Percentiles rank a stretch among this genome's conserved stretches.
These are phyloP conservation scores for Micropoecilia bifurca DNA, from an alignment of 2,797 vertebrate species.

Conservation along the genomic window DNA sequence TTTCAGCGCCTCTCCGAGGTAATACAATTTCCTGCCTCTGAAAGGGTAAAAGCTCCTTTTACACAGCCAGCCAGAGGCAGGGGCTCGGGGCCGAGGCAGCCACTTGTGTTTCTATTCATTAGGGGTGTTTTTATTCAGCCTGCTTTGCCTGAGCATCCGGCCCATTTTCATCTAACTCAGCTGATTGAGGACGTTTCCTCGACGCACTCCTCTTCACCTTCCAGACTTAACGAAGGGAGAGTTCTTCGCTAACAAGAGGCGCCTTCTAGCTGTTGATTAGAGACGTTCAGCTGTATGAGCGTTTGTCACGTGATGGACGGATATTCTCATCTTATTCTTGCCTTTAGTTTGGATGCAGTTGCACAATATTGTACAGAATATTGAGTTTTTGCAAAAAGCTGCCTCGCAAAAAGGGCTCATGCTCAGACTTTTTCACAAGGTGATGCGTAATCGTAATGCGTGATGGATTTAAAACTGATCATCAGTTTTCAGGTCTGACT, in stretches of 20 bases:
- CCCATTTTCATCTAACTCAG: slow-evolving; percentile 64
- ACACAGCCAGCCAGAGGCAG: slow-evolving; percentile 36
- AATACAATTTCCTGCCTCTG: slow-evolving; percentile 70
- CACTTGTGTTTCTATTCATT: slow-evolving; percentile 74
- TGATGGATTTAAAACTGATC: not conserved
- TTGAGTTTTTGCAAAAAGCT: slow-evolving; percentile 22
- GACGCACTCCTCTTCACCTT: slow-evolving; percentile 52
- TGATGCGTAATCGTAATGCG: not conserved
- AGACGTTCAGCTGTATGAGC: slow-evolving; percentile 37
- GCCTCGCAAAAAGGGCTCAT: not conserved
- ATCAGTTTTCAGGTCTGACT: not conserved
- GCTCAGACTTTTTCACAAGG: not conserved
- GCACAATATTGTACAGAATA: slow-evolving; percentile 29
- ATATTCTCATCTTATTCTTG: slow-evolving; percentile 45
- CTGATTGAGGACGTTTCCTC: slow-evolving; percentile 65
- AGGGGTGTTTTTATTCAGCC: slow-evolving; percentile 66
- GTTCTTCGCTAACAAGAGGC: slow-evolving; percentile 31
- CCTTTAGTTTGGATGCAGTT: slow-evolving; percentile 55
- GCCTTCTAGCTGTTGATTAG: slow-evolving; percentile 50
- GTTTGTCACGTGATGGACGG: slow-evolving; percentile 37
- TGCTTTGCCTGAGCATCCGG: slow-evolving; percentile 45
- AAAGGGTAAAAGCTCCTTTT: slow-evolving; percentile 72
- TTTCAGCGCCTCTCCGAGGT: slow-evolving; percentile 38
- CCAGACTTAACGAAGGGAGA: slow-evolving; percentile 60
- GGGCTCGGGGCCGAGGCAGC: slow-evolving; percentile 29